These are phyloP conservation scores for Prolemur simus DNA, from an alignment of 2,113 vertebrate species.

Conservation along the genomic window DNA sequence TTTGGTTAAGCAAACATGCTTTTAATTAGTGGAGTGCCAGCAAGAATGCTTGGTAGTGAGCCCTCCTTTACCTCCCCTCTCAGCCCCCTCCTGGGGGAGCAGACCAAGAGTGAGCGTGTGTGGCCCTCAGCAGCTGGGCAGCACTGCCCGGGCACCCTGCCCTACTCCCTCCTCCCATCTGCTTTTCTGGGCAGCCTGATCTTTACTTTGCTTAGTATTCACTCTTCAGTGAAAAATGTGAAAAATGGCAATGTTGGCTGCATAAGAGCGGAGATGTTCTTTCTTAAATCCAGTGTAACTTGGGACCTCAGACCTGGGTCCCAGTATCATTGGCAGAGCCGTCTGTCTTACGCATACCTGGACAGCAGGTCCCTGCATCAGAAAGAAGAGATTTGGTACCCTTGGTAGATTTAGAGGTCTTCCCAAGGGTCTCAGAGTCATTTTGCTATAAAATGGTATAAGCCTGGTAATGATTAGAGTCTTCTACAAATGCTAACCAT, in stretches of 20 bases:
- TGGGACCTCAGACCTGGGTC: background rate
- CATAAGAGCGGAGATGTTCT: background rate
- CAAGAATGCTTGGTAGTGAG: background rate
- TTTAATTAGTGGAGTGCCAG: background rate
- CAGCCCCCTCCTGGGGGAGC: background rate
- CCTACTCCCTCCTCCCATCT: background rate
- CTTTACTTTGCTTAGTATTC: background rate
- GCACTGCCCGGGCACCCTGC: background rate
- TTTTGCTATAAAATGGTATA: background rate
- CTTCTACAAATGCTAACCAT: background rate
- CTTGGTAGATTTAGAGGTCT: background rate
- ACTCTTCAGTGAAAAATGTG: background rate
- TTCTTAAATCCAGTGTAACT: background rate
- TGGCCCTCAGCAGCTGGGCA: fast-evolving
- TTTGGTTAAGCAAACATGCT: background rate
- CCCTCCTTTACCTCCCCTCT: background rate
- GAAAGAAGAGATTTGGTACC: background rate
- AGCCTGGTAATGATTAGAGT: background rate
- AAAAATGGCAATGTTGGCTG: background rate
- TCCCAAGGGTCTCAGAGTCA: background rate
- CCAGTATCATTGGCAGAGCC: background rate
- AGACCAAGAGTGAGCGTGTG: background rate
- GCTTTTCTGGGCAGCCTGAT: background rate
- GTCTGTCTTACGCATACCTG: background rate
- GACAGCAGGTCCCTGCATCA: background rate